Conservation (phyloP, 2,888 invertebrate genomes). For the Chrysolina oricalcia region DNA sequence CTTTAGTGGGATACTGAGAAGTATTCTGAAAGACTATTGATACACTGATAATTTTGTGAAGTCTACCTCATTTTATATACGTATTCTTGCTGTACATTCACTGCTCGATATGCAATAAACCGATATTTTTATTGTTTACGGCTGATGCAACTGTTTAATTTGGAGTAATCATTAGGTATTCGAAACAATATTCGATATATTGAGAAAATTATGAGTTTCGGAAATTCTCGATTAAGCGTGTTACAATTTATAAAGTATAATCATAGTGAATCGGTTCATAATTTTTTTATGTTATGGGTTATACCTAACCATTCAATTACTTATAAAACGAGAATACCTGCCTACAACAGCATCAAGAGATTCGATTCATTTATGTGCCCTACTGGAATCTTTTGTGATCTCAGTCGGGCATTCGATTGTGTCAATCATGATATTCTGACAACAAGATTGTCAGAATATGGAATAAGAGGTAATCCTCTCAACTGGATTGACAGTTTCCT, state of each 20-base stretch:
- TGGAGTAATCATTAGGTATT: slow-evolving; percentile 24
- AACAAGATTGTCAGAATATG: too few species aligned
- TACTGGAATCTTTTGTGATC: too few species aligned
- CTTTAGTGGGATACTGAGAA: background rate
- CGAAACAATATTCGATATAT: slow-evolving; percentile 1
- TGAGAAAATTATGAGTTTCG: slow-evolving; percentile 17
- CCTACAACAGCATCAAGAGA: too few species aligned
- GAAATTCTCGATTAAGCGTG: background rate
- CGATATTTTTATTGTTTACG: slow-evolving; percentile 2
- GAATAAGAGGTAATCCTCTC: too few species aligned
- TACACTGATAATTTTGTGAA: slow-evolving; percentile 11
- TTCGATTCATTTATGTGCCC: too few species aligned
- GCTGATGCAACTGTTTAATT: slow-evolving; percentile 28
- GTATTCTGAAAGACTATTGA: background rate
- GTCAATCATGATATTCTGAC: too few species aligned
- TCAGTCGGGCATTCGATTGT: too few species aligned
- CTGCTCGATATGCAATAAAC: slow-evolving; percentile 25
- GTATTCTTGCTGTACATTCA: slow-evolving; percentile 28
- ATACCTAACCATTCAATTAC: too few species aligned
- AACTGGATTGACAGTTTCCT: too few species aligned
- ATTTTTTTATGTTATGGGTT: too few species aligned
- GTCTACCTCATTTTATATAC: slow-evolving; percentile 28
- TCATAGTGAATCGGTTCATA: background rate
- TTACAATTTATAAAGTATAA: background rate
- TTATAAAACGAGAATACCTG: too few species aligned